Conservation (phyloP, 2,888 invertebrate species). For the Creontiades dilutus region DNA sequence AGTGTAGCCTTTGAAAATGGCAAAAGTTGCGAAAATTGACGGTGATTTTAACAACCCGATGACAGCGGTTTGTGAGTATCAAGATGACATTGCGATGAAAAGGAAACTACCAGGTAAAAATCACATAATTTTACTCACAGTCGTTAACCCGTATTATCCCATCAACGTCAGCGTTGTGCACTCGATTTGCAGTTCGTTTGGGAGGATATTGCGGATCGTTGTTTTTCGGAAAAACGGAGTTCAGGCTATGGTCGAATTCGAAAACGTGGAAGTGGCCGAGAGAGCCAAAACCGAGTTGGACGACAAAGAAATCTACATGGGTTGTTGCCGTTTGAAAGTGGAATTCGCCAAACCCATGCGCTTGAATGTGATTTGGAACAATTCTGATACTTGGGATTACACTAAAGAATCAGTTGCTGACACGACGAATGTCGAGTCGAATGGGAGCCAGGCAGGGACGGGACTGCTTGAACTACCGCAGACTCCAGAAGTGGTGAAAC, state of each 20-base stretch:
- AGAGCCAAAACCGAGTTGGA: slow-evolving; percentile 24
- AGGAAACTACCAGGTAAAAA: slow-evolving; percentile 50
- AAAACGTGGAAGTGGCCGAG: slow-evolving; percentile 52
- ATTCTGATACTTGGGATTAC: slow-evolving; percentile 60
- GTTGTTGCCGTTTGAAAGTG: slow-evolving; percentile 54
- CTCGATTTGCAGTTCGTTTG: slow-evolving; percentile 62
- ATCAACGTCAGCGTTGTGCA: slow-evolving; percentile 59
- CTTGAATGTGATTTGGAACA: slow-evolving; percentile 58
- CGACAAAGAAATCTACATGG: slow-evolving; percentile 59
- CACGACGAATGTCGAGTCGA: not conserved
- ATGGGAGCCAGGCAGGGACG: not conserved
- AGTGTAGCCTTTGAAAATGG: not conserved
- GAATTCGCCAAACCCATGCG: slow-evolving; percentile 57
- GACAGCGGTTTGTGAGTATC: not conserved
- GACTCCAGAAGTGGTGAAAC: not conserved
- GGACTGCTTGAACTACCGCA: not conserved
- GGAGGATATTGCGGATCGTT: slow-evolving; percentile 44
- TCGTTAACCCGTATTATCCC: slow-evolving; percentile 58
- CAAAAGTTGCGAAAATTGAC: slow-evolving; percentile 35
- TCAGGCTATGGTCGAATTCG: slow-evolving; percentile 64
- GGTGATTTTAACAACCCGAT: not conserved
- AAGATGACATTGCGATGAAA: not conserved
- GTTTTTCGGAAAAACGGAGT: slow-evolving; percentile 65
- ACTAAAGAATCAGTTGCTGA: not conserved
- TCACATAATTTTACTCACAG: slow-evolving; percentile 52